These are phyloP conservation scores for Heteromurus nitidus DNA, from an alignment of 2,888 invertebrate genomes.

Conservation along the genomic window DNA sequence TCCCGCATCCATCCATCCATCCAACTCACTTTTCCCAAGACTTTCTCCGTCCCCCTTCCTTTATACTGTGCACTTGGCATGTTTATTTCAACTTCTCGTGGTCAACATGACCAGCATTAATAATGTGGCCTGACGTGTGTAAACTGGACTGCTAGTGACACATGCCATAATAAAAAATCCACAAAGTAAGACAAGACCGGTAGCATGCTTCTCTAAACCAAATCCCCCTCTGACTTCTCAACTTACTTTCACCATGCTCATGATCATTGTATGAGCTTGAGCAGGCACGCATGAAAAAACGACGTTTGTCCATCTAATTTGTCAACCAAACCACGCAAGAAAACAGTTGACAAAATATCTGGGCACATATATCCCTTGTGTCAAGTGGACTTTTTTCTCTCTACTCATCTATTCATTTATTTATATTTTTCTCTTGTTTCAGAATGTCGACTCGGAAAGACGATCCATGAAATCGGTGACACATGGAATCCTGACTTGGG, in stretches of 20 bases:
- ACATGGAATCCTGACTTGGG: slow-evolving; percentile 95
- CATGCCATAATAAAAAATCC: no score
- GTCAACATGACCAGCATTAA: slow-evolving; percentile 36
- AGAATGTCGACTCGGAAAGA: slow-evolving; percentile 95
- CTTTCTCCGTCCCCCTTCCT: not conserved
- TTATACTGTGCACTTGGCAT: not conserved
- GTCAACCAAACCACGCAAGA: not conserved
- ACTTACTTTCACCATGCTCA: slow-evolving; percentile 22
- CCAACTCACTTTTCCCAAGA: not conserved
- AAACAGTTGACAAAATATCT: not conserved
- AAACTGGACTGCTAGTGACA: no score
- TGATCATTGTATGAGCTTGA: not conserved
- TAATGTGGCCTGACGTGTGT: slow-evolving; percentile 37
- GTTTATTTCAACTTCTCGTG: not conserved
- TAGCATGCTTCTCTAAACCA: not conserved
- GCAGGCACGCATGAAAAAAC: not conserved
- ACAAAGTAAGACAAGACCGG: slow-evolving; percentile 18
- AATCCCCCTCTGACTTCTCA: slow-evolving; percentile 15
- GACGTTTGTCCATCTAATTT: not conserved
- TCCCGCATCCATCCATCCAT: slow-evolving; percentile 23
- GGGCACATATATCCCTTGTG: not conserved
- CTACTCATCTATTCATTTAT: no score
- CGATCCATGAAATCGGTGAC: slow-evolving; percentile 89
- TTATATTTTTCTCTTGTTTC: slow-evolving; percentile 74
- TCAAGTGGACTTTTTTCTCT: not conserved